Evolutionary conservation across 1,140 invertebrate genomes (phyloP).

Genomic region (Anagrus nilaparvatae): DNA sequence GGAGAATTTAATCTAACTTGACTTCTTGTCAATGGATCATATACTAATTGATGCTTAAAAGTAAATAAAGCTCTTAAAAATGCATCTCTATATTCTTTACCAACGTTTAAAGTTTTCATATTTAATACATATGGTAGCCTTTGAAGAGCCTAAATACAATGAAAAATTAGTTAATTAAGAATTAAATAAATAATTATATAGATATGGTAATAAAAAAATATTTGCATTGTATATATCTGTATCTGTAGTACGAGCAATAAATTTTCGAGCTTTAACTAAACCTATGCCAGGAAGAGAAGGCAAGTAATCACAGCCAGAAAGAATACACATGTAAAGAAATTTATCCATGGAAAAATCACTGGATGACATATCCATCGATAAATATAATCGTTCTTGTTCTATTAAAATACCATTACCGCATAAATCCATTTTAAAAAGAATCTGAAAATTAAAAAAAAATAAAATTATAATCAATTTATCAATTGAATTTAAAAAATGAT

Average conservation of each 20-base stretch:
- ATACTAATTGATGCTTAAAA: slow-evolving; percentile 88
- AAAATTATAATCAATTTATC: background rate
- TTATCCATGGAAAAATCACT: slow-evolving; percentile 74
- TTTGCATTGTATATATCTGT: slow-evolving; percentile 43
- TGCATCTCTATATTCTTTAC: slow-evolving; percentile 72
- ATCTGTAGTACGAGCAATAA: slow-evolving; percentile 64
- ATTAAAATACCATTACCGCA: slow-evolving; percentile 70
- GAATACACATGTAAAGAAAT: slow-evolving; percentile 91
- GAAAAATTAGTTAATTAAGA: too few species aligned
- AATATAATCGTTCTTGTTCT: slow-evolving; percentile 63
- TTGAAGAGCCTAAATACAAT: slow-evolving; percentile 47
- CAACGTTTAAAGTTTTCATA: slow-evolving; percentile 54
- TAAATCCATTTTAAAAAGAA: slow-evolving; percentile 89
- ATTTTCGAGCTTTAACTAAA: slow-evolving; percentile 81
- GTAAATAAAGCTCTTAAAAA: slow-evolving; percentile 83
- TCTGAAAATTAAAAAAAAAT: slow-evolving; percentile 40
- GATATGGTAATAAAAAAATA: too few species aligned
- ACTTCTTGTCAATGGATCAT: slow-evolving; percentile 66
- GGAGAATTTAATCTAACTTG: slow-evolving; percentile 62
- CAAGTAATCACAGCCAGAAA: slow-evolving; percentile 96
- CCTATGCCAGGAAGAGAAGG: slow-evolving; percentile 90
- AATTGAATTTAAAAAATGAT: background rate
- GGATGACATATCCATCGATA: slow-evolving; percentile 60
- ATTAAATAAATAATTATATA: too few species aligned
- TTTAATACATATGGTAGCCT: slow-evolving; percentile 62